Evolutionary conservation across 2,797 vertebrate species (phyloP).

Genomic region (Pogonophryne albipinna): DNA sequence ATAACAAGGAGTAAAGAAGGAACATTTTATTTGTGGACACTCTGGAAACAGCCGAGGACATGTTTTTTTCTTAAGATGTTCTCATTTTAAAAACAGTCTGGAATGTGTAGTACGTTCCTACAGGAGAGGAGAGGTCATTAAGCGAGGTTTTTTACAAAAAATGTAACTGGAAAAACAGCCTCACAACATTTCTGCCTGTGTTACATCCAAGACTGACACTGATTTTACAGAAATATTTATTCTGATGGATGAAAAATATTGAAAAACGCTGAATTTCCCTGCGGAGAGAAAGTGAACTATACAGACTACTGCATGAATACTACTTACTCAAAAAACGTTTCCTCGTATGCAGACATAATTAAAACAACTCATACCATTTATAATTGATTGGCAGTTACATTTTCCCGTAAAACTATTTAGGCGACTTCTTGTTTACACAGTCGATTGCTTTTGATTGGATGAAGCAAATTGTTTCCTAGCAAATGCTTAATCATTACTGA

Average conservation of each 20-base stretch:
- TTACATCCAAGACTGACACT: constrained; percentile 1
- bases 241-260: constrained; percentile 1
- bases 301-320: not conserved
- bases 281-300: too few relatives aligned
- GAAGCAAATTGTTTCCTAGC: not conserved
- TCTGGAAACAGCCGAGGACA: constrained; percentile 11
- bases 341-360: not conserved
- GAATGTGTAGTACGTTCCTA: not conserved
- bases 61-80: not conserved
- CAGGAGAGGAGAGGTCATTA: constrained; percentile 1
- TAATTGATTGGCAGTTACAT: not conserved
- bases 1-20: constrained; percentile 12
- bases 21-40: constrained; percentile 2
- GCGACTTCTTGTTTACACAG: not conserved
- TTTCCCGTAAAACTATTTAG: not conserved
- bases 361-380: not conserved
- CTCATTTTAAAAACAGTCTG: constrained; percentile 4
- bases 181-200: not conserved
- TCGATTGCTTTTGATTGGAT: not conserved
- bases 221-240: constrained; percentile 19
- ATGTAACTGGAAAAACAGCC: constrained; percentile 32
- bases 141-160: not conserved
- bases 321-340: not conserved
- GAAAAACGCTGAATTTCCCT: not conserved
- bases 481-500: not conserved